These are phyloP conservation scores for Crypturellus undulatus DNA, from an alignment of 2,113 vertebrate genomes.

Conservation along the genomic window DNA sequence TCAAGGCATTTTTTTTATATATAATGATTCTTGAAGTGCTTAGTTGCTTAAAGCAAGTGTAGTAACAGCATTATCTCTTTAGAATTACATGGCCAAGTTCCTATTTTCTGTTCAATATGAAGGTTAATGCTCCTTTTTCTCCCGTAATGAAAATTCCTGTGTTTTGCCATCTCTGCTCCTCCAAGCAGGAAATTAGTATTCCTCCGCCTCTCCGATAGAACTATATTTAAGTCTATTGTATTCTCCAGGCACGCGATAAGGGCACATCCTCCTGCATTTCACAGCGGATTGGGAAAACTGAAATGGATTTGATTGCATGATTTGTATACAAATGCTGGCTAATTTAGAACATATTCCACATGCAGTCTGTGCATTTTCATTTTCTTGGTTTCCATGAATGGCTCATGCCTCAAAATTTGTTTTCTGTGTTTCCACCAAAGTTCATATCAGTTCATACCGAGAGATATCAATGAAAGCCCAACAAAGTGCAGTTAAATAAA, in stretches of 20 bases:
- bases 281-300: constrained; percentile 18
- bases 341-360: constrained; percentile 1
- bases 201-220: neutral
- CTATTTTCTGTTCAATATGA: neutral
- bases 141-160: constrained; percentile 18
- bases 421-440: neutral
- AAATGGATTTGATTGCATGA: constrained; percentile 16
- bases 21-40: neutral
- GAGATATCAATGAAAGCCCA: neutral
- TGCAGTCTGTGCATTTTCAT: neutral
- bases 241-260: neutral
- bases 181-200: neutral
- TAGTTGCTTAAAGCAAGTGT: neutral
- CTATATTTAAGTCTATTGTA: neutral
- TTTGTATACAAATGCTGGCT: neutral
- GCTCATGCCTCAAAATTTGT: constrained; percentile 14
- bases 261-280: neutral
- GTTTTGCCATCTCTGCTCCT: constrained; percentile 12
- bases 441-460: neutral
- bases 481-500: neutral
- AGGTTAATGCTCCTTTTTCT: neutral
- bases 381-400: constrained; percentile 8
- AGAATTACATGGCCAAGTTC: neutral
- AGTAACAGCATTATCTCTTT: neutral
- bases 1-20: neutral